These are phyloP conservation scores for Conger conger DNA, from an alignment of 2,113 vertebrate species.

Conservation along the genomic window DNA sequence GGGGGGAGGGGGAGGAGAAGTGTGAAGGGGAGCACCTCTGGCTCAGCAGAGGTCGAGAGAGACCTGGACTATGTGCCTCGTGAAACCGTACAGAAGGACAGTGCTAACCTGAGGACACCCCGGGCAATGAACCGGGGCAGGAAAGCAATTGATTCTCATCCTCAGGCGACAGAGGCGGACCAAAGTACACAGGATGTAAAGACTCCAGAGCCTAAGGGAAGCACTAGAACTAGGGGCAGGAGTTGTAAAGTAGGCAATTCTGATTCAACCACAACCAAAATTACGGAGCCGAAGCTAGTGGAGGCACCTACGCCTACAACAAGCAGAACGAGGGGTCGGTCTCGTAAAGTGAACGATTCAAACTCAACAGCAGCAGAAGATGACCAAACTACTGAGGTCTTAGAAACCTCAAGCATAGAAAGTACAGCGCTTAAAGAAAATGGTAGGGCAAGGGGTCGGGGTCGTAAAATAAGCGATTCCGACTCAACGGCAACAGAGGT, in stretches of 20 bases:
- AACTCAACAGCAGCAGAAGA: slow-evolving; percentile 20
- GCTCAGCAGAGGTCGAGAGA: not conserved
- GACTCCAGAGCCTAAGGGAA: not conserved
- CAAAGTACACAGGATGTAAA: not conserved
- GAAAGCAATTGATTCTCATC: not conserved
- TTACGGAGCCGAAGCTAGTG: not conserved
- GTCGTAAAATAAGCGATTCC: not conserved
- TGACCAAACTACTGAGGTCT: slow-evolving; percentile 20
- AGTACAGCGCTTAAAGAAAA: slow-evolving; percentile 26
- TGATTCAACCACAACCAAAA: not conserved
- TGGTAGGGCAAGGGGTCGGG: slow-evolving; percentile 41
- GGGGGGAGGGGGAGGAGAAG: slow-evolving; percentile 38
- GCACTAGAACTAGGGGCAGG: slow-evolving; percentile 17
- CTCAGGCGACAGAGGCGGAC: not conserved
- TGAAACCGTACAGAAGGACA: slow-evolving; percentile 21
- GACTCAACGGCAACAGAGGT: not conserved
- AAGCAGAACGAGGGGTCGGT: slow-evolving; percentile 22
- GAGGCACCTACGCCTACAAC: not conserved
- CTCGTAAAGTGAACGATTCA: not conserved
- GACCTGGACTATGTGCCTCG: not conserved
- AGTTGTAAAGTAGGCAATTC: not conserved
- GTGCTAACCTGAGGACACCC: slow-evolving; percentile 38
- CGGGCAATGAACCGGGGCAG: slow-evolving; percentile 41
- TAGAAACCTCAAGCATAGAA: slow-evolving; percentile 10
- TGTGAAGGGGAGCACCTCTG: slow-evolving; percentile 22